Percentiles rank a stretch among this genome's conserved stretches.
Conservation (phyloP, 2,113 vertebrate species). For the Myotis brandtii region DNA sequence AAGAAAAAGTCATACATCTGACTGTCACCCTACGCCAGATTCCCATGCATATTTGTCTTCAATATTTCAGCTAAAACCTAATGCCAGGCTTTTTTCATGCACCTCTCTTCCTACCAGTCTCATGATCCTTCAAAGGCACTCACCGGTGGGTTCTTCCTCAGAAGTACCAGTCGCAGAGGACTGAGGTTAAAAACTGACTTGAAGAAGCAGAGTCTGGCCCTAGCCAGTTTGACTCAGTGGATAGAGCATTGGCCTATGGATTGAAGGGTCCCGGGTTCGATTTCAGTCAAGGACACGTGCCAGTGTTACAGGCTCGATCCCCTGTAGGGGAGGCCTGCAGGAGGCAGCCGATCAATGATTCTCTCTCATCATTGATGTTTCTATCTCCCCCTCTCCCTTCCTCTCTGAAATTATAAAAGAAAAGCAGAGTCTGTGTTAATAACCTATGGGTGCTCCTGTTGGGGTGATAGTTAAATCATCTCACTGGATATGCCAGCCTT, state of each 20-base stretch:
- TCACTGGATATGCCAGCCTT: not conserved
- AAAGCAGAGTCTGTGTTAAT: not conserved
- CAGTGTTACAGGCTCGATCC: too few species aligned
- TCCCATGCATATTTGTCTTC: not conserved
- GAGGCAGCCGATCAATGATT: too few species aligned
- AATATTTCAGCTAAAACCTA: not conserved
- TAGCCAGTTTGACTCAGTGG: too few species aligned
- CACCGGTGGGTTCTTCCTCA: not conserved
- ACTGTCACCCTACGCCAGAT: not conserved
- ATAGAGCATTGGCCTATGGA: too few species aligned
- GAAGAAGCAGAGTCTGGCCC: not conserved
- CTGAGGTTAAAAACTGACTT: not conserved
- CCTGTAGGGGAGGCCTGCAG: too few species aligned
- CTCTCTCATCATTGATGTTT: too few species aligned
- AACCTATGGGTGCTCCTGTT: not conserved
- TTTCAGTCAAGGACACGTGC: too few species aligned
- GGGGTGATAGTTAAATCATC: not conserved
- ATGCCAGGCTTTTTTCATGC: not conserved
- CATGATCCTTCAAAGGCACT: not conserved
- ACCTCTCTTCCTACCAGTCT: not conserved
- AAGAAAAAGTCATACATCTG: not conserved
- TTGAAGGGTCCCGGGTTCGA: too few species aligned
- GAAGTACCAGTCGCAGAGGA: not conserved
- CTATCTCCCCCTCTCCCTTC: too few species aligned
- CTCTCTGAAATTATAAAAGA: too few species aligned